Conservation (phyloP, 2,113 vertebrate species). For the Hassar affinis region DNA sequence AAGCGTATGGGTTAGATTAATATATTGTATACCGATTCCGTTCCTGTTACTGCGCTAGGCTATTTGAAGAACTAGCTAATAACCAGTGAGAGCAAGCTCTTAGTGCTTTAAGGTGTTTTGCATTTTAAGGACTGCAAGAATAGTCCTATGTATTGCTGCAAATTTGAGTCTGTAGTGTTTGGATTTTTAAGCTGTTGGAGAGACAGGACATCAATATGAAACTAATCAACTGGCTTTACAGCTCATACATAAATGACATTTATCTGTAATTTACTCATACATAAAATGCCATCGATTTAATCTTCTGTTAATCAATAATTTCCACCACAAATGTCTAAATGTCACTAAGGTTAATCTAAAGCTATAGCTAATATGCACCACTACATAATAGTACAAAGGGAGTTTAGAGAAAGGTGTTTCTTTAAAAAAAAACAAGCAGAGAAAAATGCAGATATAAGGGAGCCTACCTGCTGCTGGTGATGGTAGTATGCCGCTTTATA, state of each 20-base stretch:
- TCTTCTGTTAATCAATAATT: not conserved
- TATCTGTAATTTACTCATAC: not conserved
- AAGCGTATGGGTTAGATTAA: not conserved
- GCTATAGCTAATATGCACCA: not conserved
- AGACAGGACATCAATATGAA: not conserved
- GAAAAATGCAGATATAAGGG: not conserved
- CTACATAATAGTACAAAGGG: not conserved
- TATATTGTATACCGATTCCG: not conserved
- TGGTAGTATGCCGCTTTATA: slow-evolving; percentile 79
- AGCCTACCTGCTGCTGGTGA: slow-evolving; percentile 80
- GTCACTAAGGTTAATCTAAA: not conserved
- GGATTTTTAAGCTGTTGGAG: not conserved
- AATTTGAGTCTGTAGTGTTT: slow-evolving; percentile 21
- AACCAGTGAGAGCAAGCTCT: not conserved
- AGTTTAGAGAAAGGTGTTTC: not conserved
- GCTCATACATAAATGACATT: not conserved
- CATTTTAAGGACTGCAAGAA: not conserved
- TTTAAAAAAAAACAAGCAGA: not conserved
- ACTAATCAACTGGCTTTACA: not conserved
- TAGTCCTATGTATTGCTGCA: slow-evolving; percentile 9
- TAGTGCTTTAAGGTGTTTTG: slow-evolving; percentile 8
- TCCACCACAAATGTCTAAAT: not conserved
- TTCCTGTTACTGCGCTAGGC: slow-evolving; percentile 1
- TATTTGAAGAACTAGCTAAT: not conserved
- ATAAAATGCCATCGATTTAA: not conserved